A percentile compares a stretch with the other conserved stretches of the same genome.
Conservation (phyloP, 2,888 invertebrate species). For the Yponomeuta cagnagella region DNA sequence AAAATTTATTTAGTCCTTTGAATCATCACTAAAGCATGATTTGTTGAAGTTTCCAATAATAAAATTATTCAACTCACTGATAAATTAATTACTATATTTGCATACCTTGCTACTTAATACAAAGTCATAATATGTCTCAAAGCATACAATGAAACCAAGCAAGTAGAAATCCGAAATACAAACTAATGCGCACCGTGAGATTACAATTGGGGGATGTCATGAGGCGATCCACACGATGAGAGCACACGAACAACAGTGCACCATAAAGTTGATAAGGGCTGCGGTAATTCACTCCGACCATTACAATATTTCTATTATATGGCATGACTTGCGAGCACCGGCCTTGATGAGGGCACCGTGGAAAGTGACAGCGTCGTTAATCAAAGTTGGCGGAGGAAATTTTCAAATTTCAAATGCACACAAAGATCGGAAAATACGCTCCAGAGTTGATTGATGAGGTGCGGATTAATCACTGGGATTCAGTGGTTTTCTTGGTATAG, state of each 20-base stretch:
- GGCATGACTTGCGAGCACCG: conserved; percentile 60
- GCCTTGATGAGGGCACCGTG: conserved; percentile 51
- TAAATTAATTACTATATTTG: no score
- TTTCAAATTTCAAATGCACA: conserved; percentile 58
- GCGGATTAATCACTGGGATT: conserved; percentile 32
- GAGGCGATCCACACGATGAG: neutral
- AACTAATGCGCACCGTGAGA: neutral
- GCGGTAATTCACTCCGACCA: conserved; percentile 62
- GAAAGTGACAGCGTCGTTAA: conserved; percentile 65
- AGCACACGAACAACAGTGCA: neutral
- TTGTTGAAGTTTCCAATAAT: no score
- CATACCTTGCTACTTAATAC: no score
- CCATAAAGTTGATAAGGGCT: conserved; percentile 47
- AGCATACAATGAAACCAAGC: neutral
- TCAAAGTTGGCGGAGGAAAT: conserved; percentile 63
- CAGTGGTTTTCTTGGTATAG: neutral
- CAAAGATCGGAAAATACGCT: conserved; percentile 53
- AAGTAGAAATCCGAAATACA: neutral
- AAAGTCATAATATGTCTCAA: neutral
- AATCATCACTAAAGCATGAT: no score
- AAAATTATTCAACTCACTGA: no score
- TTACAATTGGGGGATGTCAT: neutral
- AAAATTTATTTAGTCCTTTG: no score
- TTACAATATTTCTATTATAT: conserved; percentile 68
- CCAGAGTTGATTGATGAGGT: conserved; percentile 48